Conservation (phyloP, 2,113 vertebrate genomes). For the Dolichotis patagonum region DNA sequence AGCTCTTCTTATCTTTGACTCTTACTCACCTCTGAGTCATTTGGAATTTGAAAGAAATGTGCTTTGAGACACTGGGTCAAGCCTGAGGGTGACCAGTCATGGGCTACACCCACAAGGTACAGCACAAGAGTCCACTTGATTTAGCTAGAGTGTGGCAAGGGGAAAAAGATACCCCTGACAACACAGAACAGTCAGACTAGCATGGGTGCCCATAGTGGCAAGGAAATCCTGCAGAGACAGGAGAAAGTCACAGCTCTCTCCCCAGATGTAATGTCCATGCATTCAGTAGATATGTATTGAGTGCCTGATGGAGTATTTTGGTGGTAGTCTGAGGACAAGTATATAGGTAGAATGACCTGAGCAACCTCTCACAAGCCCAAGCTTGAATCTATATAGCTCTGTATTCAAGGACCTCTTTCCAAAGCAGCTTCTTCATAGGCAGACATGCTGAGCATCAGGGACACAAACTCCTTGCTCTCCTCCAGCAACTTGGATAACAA, state of each 20-base stretch:
- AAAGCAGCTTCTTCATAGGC: neutral
- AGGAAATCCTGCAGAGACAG: neutral
- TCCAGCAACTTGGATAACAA: neutral
- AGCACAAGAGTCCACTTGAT: neutral
- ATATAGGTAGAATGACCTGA: neutral
- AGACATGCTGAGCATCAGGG: neutral
- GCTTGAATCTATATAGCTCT: neutral
- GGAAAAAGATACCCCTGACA: neutral
- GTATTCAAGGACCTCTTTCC: neutral
- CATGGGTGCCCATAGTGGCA: neutral
- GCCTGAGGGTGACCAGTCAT: neutral
- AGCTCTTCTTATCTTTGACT: neutral
- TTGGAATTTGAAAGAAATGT: slow-evolving; percentile 11
- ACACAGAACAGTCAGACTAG: neutral
- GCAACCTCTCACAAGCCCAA: neutral
- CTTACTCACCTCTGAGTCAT: neutral
- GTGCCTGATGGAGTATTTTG: neutral
- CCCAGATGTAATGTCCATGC: neutral
- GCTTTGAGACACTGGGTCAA: neutral
- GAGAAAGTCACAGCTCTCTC: neutral
- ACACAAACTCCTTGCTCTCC: neutral
- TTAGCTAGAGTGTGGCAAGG: neutral
- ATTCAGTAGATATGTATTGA: neutral
- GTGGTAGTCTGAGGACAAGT: neutral
- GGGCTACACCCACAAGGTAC: neutral